Conservation (phyloP, 2,797 vertebrate genomes). For the Myiothlypis chrysogaster region DNA sequence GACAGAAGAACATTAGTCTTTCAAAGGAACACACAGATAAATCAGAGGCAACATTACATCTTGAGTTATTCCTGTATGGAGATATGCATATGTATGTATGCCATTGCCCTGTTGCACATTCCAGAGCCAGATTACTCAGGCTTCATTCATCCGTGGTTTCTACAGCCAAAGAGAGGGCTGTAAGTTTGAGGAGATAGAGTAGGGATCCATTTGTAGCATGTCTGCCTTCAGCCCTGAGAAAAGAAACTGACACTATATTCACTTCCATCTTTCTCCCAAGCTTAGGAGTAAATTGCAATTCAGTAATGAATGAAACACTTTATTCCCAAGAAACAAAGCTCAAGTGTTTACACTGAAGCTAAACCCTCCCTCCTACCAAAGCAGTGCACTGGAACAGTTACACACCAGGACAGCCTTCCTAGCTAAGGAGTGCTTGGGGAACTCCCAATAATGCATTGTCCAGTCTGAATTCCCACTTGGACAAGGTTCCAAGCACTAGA, state of each 20-base stretch:
- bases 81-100: background rate
- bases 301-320: background rate
- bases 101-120: background rate
- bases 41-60: background rate
- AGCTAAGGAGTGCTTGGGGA: background rate
- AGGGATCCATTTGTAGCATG: background rate
- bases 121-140: background rate
- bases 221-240: background rate
- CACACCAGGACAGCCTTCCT: background rate
- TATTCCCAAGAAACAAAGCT: background rate
- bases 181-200: background rate
- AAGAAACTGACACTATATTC: background rate
- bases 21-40: background rate
- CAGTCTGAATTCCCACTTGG: background rate
- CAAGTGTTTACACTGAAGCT: background rate
- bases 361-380: background rate
- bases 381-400: background rate
- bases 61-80: background rate
- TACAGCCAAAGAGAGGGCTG: background rate
- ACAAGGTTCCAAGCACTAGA: background rate
- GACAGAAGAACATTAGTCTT: background rate
- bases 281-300: background rate
- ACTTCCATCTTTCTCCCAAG: background rate
- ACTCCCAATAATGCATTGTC: background rate
- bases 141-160: background rate